A percentile compares a stretch with the other conserved stretches of the same genome.
These are phyloP conservation scores for Ostrea edulis DNA, from an alignment of 1,140 invertebrate genomes.

Conservation along the genomic window DNA sequence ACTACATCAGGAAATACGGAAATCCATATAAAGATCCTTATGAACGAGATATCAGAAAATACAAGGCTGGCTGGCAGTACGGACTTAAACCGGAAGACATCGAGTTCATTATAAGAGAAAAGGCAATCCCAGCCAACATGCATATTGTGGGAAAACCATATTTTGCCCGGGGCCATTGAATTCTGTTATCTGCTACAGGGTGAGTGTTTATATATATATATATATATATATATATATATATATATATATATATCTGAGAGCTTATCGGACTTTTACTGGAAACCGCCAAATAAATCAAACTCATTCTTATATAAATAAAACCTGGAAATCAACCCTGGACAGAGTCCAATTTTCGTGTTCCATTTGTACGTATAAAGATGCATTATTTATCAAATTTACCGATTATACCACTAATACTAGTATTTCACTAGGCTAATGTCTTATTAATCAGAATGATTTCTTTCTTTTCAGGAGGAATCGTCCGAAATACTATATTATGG, in stretches of 20 bases:
- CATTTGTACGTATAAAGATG: too few species aligned
- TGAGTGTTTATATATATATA: background rate
- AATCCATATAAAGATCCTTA: background rate
- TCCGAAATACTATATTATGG: too few species aligned
- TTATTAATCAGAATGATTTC: too few species aligned
- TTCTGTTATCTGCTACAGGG: background rate
- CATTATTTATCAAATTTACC: too few species aligned
- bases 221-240: background rate
- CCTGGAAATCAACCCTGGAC: background rate
- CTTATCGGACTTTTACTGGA: background rate
- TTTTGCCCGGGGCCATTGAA: background rate
- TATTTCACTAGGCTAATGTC: too few species aligned
- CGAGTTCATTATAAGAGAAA: conserved; percentile 7
- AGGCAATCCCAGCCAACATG: background rate
- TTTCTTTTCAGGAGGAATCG: too few species aligned
- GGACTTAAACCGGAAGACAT: background rate
- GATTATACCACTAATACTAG: too few species aligned
- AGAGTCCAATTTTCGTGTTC: too few species aligned
- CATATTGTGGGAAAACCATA: background rate
- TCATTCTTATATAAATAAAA: background rate
- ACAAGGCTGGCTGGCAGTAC: background rate
- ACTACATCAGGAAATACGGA: background rate
- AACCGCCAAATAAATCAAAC: background rate
- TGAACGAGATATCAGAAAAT: background rate
- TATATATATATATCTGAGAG: background rate